A percentile compares a stretch with the other conserved stretches of the same genome.
Conservation (phyloP, 2,113 vertebrate species). For the Heterotis niloticus region DNA sequence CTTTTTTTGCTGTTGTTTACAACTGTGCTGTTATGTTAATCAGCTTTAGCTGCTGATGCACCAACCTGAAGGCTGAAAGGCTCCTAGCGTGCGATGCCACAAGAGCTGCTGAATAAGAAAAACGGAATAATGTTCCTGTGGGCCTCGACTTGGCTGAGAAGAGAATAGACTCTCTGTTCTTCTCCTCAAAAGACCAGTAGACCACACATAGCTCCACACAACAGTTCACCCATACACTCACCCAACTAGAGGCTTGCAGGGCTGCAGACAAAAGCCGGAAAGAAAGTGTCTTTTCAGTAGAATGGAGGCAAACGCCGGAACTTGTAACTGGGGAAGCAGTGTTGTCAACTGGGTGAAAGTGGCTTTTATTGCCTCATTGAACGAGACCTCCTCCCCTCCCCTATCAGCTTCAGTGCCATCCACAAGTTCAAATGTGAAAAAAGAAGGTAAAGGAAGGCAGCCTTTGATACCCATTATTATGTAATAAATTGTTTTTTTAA, state of each 20-base stretch:
- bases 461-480: conserved; percentile 6
- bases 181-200: conserved; percentile 49
- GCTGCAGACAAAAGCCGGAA: conserved; percentile 48
- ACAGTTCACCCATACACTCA: conserved; percentile 26
- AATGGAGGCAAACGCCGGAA: conserved; percentile 48
- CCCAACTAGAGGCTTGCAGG: conserved; percentile 44
- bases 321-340: conserved; percentile 35
- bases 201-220: conserved; percentile 51
- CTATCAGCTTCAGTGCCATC: not conserved
- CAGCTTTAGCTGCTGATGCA: not conserved
- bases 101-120: conserved; percentile 50
- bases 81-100: conserved; percentile 50
- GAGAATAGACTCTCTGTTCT: conserved; percentile 64
- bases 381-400: conserved; percentile 33
- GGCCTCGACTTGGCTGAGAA: conserved; percentile 45
- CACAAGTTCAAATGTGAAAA: not conserved
- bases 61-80: not conserved
- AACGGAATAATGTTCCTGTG: conserved; percentile 51
- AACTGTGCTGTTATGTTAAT: not conserved
- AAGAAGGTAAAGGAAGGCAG: not conserved
- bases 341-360: conserved; percentile 48
- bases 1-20: not conserved
- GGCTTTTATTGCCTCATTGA: conserved; percentile 39
- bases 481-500: not conserved
- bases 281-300: conserved; percentile 67